Evolutionary conservation across 2,888 invertebrate species (phyloP).

Genomic region (Zeuzera pyrina): DNA sequence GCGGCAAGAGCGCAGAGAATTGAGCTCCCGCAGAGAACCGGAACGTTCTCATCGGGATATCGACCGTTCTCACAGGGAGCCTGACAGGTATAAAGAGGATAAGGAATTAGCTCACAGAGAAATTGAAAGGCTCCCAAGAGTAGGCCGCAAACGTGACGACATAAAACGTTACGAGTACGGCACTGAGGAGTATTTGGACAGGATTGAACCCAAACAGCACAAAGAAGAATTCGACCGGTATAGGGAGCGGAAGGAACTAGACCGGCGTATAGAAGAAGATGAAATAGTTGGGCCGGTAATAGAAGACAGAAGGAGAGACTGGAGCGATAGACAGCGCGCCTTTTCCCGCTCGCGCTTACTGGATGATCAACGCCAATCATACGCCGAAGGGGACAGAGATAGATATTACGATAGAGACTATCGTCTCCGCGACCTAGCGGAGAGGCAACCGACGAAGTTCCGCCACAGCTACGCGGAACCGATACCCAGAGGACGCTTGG

Average conservation of each 20-base stretch:
- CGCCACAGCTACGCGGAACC: slow-evolving; percentile 81
- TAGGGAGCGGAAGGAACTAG: slow-evolving; percentile 54
- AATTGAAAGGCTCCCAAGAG: slow-evolving; percentile 58
- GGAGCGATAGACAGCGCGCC: slow-evolving; percentile 57
- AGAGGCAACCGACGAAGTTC: slow-evolving; percentile 59
- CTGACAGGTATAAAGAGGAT: slow-evolving; percentile 46
- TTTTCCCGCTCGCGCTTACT: slow-evolving; percentile 62
- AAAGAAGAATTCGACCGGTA: slow-evolving; percentile 56
- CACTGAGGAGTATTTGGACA: slow-evolving; percentile 55
- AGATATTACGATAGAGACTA: slow-evolving; percentile 60
- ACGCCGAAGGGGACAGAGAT: slow-evolving; percentile 53
- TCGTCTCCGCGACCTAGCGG: slow-evolving; percentile 53
- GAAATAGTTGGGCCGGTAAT: slow-evolving; percentile 62
- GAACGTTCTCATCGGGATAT: slow-evolving; percentile 57
- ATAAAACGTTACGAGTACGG: slow-evolving; percentile 59
- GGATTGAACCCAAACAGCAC: slow-evolving; percentile 49
- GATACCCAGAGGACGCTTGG: slow-evolving; percentile 65
- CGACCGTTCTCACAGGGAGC: slow-evolving; percentile 45
- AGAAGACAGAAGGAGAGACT: slow-evolving; percentile 54
- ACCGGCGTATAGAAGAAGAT: slow-evolving; percentile 60
- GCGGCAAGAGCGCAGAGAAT: slow-evolving; percentile 58
- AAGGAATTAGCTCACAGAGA: slow-evolving; percentile 46
- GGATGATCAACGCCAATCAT: slow-evolving; percentile 61
- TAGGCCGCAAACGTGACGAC: slow-evolving; percentile 58
- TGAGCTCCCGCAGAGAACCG: slow-evolving; percentile 56